Evolutionary conservation across 2,888 invertebrate genomes (phyloP).

Genomic region (Pseudeuparius sepicola): DNA sequence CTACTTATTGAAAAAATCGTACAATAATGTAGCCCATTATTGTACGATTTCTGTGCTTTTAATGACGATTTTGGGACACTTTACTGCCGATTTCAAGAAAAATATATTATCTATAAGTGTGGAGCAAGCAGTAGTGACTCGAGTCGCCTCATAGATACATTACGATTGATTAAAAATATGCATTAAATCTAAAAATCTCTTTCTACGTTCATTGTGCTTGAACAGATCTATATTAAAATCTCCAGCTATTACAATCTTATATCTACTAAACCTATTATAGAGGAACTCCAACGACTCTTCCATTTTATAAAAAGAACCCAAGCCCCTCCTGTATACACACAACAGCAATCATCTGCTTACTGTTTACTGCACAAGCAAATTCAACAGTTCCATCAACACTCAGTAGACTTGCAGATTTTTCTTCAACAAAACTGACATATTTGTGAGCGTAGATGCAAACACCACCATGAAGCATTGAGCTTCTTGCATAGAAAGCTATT

Average conservation of each 20-base stretch:
- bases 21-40: no score
- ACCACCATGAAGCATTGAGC: not conserved
- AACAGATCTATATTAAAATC: not conserved
- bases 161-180: not conserved
- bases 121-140: no score
- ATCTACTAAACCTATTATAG: not conserved
- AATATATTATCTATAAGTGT: no score
- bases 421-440: no score
- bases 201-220: not conserved
- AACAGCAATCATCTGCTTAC: no score
- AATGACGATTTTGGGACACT: no score
- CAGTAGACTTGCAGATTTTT: no score
- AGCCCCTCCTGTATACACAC: not conserved
- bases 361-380: no score
- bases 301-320: not conserved
- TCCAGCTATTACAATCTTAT: not conserved
- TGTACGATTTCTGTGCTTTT: no score
- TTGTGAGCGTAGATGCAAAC: not conserved
- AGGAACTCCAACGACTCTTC: not conserved
- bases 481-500: not conserved
- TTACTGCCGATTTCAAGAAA: no score
- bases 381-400: no score
- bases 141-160: not conserved
- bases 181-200: not conserved
- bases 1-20: no score